These are phyloP conservation scores for Loripinus fragilis DNA, from an alignment of 2,888 invertebrate species.

Conservation along the genomic window DNA sequence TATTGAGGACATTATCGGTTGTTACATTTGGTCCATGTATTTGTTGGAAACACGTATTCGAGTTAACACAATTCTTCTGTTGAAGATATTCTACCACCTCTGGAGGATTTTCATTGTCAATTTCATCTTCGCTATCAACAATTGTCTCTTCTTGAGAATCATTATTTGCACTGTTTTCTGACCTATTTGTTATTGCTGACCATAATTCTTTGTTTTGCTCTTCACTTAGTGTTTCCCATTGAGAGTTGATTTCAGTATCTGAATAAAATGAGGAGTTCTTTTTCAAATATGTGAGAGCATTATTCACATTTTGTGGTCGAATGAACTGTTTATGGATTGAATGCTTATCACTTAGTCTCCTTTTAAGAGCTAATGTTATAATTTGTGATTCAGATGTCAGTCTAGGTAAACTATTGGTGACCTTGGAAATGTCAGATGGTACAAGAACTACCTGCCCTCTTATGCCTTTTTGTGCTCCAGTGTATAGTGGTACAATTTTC, in stretches of 20 bases:
- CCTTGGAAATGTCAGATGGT: constrained; percentile 36
- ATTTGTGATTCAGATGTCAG: constrained; percentile 31
- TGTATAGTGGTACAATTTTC: constrained; percentile 32
- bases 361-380: constrained; percentile 37
- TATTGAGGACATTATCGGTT: constrained; percentile 28
- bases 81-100: constrained; percentile 29
- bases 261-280: constrained; percentile 29
- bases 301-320: constrained; percentile 40
- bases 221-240: constrained; percentile 5
- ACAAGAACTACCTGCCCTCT: constrained; percentile 39
- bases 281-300: constrained; percentile 35
- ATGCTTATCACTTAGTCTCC: constrained; percentile 40
- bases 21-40: constrained; percentile 33
- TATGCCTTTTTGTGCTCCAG: constrained; percentile 33
- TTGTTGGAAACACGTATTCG: constrained; percentile 27
- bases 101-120: constrained; percentile 36
- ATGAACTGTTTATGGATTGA: constrained; percentile 40
- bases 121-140: constrained; percentile 44
- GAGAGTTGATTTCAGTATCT: neutral
- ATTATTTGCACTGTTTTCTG: neutral
- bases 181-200: neutral
- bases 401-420: constrained; percentile 34
- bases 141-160: constrained; percentile 8
- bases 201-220: neutral
- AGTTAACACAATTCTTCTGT: constrained; percentile 33